Percentiles rank a stretch among this genome's conserved stretches.
phyloP scores from a whole-genome alignment of 2,888 invertebrate species.

The Drosophila rellima region DNA sequence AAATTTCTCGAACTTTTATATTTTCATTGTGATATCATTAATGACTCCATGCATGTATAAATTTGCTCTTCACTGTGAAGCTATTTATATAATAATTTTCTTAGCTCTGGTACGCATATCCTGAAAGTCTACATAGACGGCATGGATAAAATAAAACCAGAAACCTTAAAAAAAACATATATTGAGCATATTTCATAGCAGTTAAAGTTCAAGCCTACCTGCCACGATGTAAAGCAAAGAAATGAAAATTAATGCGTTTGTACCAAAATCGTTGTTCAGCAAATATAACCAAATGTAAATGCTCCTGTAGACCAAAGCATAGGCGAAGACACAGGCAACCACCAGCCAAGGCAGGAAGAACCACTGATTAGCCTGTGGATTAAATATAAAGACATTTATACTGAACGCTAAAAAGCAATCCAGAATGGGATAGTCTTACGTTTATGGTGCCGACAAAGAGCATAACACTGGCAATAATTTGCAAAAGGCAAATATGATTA shows the following conservation, averaged over 20 bases:
- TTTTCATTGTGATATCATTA: no score
- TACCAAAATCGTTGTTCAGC: neutral
- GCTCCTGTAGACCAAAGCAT: slow-evolving; percentile 40
- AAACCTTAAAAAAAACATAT: slow-evolving; percentile 27
- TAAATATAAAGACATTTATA: neutral
- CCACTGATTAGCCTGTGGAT: slow-evolving; percentile 48
- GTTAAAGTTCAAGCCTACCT: slow-evolving; percentile 33
- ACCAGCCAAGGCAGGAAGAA: slow-evolving; percentile 54
- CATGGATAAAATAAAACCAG: slow-evolving; percentile 53
- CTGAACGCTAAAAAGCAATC: neutral
- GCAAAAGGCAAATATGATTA: slow-evolving; percentile 54
- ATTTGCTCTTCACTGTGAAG: no score
- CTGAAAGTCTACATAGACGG: slow-evolving; percentile 45
- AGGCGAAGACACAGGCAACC: slow-evolving; percentile 40
- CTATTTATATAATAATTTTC: neutral
- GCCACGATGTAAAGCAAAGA: slow-evolving; percentile 18
- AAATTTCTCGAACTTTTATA: no score
- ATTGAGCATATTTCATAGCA: neutral
- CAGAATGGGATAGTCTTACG: slow-evolving; percentile 12
- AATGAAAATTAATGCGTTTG: neutral
- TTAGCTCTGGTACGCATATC: slow-evolving; percentile 3
- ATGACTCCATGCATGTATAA: no score
- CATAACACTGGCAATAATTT: slow-evolving; percentile 32
- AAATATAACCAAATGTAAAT: neutral
- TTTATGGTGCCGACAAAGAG: slow-evolving; percentile 32